Base-by-base conservation (phyloP, 2,888 invertebrate genomes). In the Anodontia alba region DNA sequence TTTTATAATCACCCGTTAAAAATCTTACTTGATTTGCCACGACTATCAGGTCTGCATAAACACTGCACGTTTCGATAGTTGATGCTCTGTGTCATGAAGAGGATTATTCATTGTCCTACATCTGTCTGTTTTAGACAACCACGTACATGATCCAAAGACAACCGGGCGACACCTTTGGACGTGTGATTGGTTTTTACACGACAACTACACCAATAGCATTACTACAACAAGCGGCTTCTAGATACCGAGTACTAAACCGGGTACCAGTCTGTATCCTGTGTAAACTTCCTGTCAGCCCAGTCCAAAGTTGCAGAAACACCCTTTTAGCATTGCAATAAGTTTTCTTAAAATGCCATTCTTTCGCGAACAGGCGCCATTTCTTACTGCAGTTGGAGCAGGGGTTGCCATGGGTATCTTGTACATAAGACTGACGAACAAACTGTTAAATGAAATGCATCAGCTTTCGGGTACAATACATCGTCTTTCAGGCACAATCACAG, bases 381-480 rank as follows among this genome's bases (percentile, higher is more conserved):
- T 81, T 20, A 67, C 80, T 1, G 57, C 78, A n/a, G 26, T 81
- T 36, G 80, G 84, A 29, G 75, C 81, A 31, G 80, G 84, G 7
- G 46, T 81, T 7, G 57, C 81, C 20, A 26, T 84, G 17, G 77
- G 84, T 51, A 54, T 80, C 5, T 38, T 82, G 42, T 80, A 84
- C 43, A 76, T 80, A 78, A 77, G 80, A 15, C 80, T 84, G 80
- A 82, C 81, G 78, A 77, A 76, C 33, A 82, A 80, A 49, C 77
- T 84, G 29, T 31, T 84, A 73, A 54, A 49, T 43, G 84, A 84
- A 80, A 36, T 84, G 23, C 74, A 80, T 20, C 73, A 62, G 36
- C 69, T 84, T 33, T 57, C 73, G 2, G 54, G 67, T 36, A 81
- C 81, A 76, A 33, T 84, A n/a, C 74, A 80, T 36, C 73, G 57